Evolutionary conservation across 2,113 vertebrate genomes (phyloP).

Genomic region (Theristicus caerulescens): DNA sequence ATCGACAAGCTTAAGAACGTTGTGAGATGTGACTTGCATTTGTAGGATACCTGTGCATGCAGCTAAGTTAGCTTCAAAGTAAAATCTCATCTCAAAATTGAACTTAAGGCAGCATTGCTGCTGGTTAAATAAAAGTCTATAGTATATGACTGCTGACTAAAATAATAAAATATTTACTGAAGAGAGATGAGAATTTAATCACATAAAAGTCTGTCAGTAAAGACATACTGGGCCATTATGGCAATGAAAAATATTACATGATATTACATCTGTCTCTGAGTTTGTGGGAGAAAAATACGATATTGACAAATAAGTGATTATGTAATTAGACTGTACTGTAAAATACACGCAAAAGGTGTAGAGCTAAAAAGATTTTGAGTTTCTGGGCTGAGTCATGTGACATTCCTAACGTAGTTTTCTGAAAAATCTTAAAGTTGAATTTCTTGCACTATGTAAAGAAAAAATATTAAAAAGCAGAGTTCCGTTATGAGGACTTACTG

Average conservation of each 20-base stretch:
- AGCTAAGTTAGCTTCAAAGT: neutral
- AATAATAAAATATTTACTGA: conserved; percentile 11
- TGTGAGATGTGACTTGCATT: neutral
- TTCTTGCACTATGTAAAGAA: neutral
- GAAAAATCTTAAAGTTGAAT: neutral
- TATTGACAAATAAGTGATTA: conserved; percentile 1
- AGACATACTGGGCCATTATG: neutral
- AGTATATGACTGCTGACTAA: conserved; percentile 11
- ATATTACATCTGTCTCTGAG: neutral
- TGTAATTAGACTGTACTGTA: neutral
- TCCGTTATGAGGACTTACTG: neutral
- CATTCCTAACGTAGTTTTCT: neutral
- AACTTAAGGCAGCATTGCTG: neutral
- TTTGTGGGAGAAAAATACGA: neutral
- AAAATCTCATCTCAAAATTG: conserved; percentile 3
- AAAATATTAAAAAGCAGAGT: neutral
- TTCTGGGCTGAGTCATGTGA: neutral
- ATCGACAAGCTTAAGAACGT: neutral
- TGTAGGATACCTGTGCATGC: neutral
- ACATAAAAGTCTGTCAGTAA: neutral
- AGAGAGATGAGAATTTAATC: conserved; percentile 20
- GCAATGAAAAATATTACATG: neutral
- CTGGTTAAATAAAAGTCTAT: neutral
- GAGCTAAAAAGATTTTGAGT: neutral
- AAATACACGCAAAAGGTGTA: neutral